phyloP scores from a whole-genome alignment of 2,888 invertebrate genomes.

The Drosophila pseudotakahashii region DNA sequence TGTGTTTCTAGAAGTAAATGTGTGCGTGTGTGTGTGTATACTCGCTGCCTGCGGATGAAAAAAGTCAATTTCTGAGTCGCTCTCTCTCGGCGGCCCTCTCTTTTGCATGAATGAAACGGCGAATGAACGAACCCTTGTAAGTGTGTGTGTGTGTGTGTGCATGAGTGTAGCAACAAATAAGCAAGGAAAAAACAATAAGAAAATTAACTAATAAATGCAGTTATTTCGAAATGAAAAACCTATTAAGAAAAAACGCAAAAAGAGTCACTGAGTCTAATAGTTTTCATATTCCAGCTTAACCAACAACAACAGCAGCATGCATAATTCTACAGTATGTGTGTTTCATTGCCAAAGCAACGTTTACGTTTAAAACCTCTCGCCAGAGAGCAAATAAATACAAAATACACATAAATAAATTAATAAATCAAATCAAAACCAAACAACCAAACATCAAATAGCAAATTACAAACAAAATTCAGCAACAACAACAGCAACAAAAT shows the following conservation, averaged over 20 bases:
- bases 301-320: slow-evolving; percentile 41
- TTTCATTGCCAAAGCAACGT: slow-evolving; percentile 53
- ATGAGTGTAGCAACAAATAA: slow-evolving; percentile 69
- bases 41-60: slow-evolving; percentile 62
- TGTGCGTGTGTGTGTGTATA: slow-evolving; percentile 31
- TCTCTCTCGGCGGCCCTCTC: slow-evolving; percentile 35
- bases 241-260: neutral
- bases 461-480: slow-evolving; percentile 40
- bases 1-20: slow-evolving; percentile 43
- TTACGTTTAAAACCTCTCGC: slow-evolving; percentile 27
- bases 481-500: slow-evolving; percentile 47
- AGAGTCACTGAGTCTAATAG: slow-evolving; percentile 9
- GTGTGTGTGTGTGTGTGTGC: slow-evolving; percentile 36
- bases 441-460: slow-evolving; percentile 46
- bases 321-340: slow-evolving; percentile 53
- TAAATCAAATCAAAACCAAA: slow-evolving; percentile 38
- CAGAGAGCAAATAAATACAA: slow-evolving; percentile 27
- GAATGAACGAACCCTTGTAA: slow-evolving; percentile 69
- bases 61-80: slow-evolving; percentile 68
- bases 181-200: slow-evolving; percentile 63
- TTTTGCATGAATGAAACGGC: slow-evolving; percentile 62
- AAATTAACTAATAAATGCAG: slow-evolving; percentile 39
- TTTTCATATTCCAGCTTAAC: slow-evolving; percentile 32
- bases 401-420: slow-evolving; percentile 37
- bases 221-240: neutral